Evolutionary conservation across 2,113 vertebrate species (phyloP).

Genomic region (Pungitius pungitius): DNA sequence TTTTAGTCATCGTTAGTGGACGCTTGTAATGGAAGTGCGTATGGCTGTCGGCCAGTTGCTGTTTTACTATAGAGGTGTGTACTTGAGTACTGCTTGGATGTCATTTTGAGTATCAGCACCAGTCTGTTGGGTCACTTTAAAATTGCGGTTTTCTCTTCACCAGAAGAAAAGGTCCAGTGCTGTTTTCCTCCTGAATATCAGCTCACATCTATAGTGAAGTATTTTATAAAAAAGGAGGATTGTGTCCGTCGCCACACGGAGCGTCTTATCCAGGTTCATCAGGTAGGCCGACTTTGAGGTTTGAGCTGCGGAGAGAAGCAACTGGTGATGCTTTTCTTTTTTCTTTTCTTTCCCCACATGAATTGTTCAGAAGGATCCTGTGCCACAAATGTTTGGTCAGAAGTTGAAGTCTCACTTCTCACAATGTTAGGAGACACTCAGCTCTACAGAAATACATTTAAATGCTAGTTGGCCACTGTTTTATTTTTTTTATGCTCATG

Average conservation of each 20-base stretch:
- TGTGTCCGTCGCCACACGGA: not conserved
- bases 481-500: slow-evolving; percentile 27
- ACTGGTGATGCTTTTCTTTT: not conserved
- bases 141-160: not conserved
- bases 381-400: slow-evolving; percentile 25
- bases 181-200: slow-evolving; percentile 15
- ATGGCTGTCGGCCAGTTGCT: slow-evolving; percentile 54
- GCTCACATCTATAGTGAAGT: slow-evolving; percentile 19
- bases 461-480: slow-evolving; percentile 53
- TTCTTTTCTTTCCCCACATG: not conserved
- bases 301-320: not conserved
- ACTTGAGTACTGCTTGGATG: slow-evolving; percentile 43
- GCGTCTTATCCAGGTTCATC: slow-evolving; percentile 21
- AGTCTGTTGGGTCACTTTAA: slow-evolving; percentile 35
- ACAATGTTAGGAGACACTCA: slow-evolving; percentile 43
- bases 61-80: slow-evolving; percentile 48
- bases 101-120: slow-evolving; percentile 24
- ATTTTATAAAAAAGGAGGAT: slow-evolving; percentile 22
- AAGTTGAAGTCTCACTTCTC: slow-evolving; percentile 24
- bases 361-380: slow-evolving; percentile 7
- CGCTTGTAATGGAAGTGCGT: slow-evolving; percentile 48
- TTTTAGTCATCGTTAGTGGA: slow-evolving; percentile 62
- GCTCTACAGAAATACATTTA: slow-evolving; percentile 28
- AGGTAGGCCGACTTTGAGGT: slow-evolving; percentile 29
- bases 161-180: not conserved